Percentiles rank a stretch among this genome's conserved stretches.
phyloP scores from a whole-genome alignment of 1,140 invertebrate genomes.

The Brachionus calyciflorus region DNA sequence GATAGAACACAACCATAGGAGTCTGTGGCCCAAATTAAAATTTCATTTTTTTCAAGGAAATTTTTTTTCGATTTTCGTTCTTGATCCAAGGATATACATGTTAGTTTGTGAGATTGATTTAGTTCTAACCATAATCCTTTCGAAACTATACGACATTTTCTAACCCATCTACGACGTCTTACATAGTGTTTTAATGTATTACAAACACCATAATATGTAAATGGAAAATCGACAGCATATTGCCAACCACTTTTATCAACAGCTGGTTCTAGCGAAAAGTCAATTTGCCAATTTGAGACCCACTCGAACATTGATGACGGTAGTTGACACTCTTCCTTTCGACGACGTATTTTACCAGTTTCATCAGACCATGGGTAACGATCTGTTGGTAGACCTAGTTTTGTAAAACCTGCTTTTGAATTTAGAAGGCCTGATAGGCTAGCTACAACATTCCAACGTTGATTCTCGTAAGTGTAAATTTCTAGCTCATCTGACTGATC shows the following conservation, averaged over 20 bases:
- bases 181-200: conserved; percentile 31
- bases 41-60: conserved; percentile 6
- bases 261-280: neutral
- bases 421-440: neutral
- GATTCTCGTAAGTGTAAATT: conserved; percentile 42
- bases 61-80: conserved; percentile 27
- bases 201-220: conserved; percentile 10
- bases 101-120: conserved; percentile 5
- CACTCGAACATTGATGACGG: conserved; percentile 26
- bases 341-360: conserved; percentile 9
- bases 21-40: conserved; percentile 26
- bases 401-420: conserved; percentile 22
- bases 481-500: conserved; percentile 17
- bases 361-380: conserved; percentile 35
- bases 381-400: conserved; percentile 14
- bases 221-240: conserved; percentile 33
- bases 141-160: neutral
- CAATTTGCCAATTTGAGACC: conserved; percentile 19
- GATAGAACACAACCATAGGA: conserved; percentile 7
- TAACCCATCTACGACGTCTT: conserved; percentile 12
- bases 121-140: conserved; percentile 37
- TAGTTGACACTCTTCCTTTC: conserved; percentile 14
- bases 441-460: conserved; percentile 33
- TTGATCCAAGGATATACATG: conserved; percentile 29
- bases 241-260: conserved; percentile 41